Base-by-base conservation (phyloP, 2,888 invertebrate genomes). In the Xestia rhomboidea region DNA sequence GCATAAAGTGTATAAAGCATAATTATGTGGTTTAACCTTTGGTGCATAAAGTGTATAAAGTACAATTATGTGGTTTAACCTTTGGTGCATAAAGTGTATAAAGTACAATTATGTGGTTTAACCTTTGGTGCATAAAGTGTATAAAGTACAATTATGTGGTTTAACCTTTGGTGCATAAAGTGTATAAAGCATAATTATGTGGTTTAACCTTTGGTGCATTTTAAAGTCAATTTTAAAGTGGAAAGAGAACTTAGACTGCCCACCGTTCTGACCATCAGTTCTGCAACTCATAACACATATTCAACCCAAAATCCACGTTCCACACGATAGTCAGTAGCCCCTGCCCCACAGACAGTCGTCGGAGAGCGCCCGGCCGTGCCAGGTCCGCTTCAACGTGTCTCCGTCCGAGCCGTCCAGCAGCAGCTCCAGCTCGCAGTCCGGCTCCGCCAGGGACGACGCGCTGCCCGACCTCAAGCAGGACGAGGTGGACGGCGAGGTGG, bases 331-430 rank as follows among this genome's bases (percentile, higher is more conserved):
- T 27, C 5, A 54, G 10, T 10, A 38, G 8, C 0, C n/a, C 41
- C 54, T 30, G 38, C 0, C 15, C 46, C 6, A 6, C 89, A 95
- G 95, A 75, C 92, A 93, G 73, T 93, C 93, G 0, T 91, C 93
- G 3, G 93, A 92, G 1, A 70, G 78, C 24, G 2, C 49, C 0
- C 91, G 92, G 0, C 79, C 88, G 0, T 90, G 92, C 76, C 92
- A 91, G 73, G 96, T 96, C 0, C 93, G 94, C 0, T 96, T 96
- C 89, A 90, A 92, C 87, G 75, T 93, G 34, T 87, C 88, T 81
- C 92, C 94, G 0, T 91, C 91, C 0, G 95, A 94, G 82, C 95
- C 95, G 0, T 91, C 91, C 0, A 27, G 64, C 4, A 94, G 90
- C 88, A 94, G 93, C 85, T 95, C 95, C 78, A 95, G 95, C 72